These are phyloP conservation scores for Heliothis subflexa DNA, from an alignment of 1,140 invertebrate genomes.

Conservation along the genomic window DNA sequence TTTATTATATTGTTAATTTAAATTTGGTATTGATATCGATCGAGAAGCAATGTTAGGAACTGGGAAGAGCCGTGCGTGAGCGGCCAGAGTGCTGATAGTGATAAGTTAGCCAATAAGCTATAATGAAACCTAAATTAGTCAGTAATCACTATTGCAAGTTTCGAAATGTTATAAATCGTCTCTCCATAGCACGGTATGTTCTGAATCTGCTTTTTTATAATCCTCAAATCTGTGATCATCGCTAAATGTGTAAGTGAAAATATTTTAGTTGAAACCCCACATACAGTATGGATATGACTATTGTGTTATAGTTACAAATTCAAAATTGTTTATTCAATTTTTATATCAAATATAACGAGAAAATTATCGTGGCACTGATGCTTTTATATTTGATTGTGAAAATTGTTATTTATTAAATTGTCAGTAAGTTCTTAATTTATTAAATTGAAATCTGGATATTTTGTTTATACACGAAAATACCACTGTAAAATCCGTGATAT, in stretches of 20 bases:
- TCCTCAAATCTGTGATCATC: constrained; percentile 86
- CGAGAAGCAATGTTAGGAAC: constrained; percentile 82
- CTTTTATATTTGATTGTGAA: constrained; percentile 79
- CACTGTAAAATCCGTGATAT: constrained; percentile 85
- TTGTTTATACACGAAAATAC: constrained; percentile 84
- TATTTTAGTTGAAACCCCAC: constrained; percentile 77
- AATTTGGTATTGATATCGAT: constrained; percentile 84
- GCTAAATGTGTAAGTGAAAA: constrained; percentile 82
- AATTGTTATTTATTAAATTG: constrained; percentile 84
- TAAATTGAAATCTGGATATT: constrained; percentile 82
- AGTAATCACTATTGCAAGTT: constrained; percentile 84
- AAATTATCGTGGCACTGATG: constrained; percentile 79
- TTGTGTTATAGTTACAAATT: constrained; percentile 63
- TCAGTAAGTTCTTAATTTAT: constrained; percentile 83
- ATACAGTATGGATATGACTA: constrained; percentile 60
- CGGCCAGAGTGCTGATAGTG: constrained; percentile 79
- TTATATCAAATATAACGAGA: constrained; percentile 45
- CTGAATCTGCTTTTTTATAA: constrained; percentile 85
- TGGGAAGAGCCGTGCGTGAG: constrained; percentile 65
- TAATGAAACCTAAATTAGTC: constrained; percentile 84
- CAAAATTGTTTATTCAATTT: constrained; percentile 41
- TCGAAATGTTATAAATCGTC: constrained; percentile 81
- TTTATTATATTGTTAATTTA: constrained; percentile 86
- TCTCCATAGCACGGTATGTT: constrained; percentile 84
- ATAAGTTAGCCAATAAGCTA: constrained; percentile 84